Evolutionary conservation across 92 coral and sea anemone genomes (phyloP).

Genomic region (Phenganax marumi): DNA sequence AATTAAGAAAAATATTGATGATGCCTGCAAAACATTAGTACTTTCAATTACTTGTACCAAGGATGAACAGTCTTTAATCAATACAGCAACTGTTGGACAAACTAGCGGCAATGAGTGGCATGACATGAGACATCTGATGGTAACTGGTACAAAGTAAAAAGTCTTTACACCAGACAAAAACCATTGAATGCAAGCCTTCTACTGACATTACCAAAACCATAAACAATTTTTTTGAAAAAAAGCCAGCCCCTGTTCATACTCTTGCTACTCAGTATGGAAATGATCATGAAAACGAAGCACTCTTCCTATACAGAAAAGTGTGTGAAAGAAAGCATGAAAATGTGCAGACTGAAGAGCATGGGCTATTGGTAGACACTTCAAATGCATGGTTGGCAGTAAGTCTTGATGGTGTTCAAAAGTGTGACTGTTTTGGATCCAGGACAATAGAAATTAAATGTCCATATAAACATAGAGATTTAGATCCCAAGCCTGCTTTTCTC

Average conservation of each 20-base stretch:
- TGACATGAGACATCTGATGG: constrained; percentile 26
- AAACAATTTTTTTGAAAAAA: constrained; percentile 26
- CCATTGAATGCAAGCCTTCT: constrained; percentile 11
- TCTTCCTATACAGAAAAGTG: constrained; percentile 34
- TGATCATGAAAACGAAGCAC: constrained; percentile 54
- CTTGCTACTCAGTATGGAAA: constrained; percentile 39
- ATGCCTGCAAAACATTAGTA: neutral
- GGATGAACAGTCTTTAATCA: constrained; percentile 6
- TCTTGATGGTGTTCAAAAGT: constrained; percentile 33
- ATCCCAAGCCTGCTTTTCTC: constrained; percentile 16
- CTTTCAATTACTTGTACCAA: neutral
- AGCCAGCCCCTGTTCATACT: constrained; percentile 5
- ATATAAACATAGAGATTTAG: constrained; percentile 5
- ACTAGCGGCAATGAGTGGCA: neutral
- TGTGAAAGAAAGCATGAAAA: constrained; percentile 25
- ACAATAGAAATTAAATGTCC: constrained; percentile 42
- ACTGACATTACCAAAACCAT: constrained; percentile 30
- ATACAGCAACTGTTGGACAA: constrained; percentile 5
- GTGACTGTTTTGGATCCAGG: constrained; percentile 34
- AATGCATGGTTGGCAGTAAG: constrained; percentile 53
- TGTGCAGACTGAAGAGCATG: constrained; percentile 42
- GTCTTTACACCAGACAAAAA: constrained; percentile 24
- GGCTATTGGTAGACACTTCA: constrained; percentile 34
- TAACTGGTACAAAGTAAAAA: constrained; percentile 22
- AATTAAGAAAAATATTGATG: neutral